phyloP scores from a whole-genome alignment of 2,797 vertebrate species.

The Diplodus sargus region DNA sequence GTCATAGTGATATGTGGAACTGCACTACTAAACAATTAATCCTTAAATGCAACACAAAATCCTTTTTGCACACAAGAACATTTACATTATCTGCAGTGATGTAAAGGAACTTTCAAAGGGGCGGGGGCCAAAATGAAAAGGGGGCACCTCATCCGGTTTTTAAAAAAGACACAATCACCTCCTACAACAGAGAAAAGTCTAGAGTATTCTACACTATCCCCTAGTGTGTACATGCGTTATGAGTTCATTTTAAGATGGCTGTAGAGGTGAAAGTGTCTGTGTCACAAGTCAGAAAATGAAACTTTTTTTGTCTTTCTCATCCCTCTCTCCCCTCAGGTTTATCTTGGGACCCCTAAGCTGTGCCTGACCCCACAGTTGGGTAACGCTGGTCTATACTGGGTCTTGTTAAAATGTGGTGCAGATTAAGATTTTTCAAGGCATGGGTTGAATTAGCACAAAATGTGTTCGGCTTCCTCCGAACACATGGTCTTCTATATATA shows the following conservation, averaged over 20 bases:
- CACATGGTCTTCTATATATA: constrained; percentile 30
- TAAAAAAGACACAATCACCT: too few relatives aligned
- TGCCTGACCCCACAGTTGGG: not conserved
- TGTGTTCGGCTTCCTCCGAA: constrained; percentile 15
- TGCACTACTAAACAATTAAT: not conserved
- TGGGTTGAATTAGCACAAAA: constrained; percentile 21
- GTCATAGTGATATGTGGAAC: not conserved
- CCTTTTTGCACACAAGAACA: not conserved
- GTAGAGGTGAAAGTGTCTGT: not conserved
- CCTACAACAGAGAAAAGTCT: too few relatives aligned
- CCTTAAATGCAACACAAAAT: not conserved
- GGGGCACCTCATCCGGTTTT: too few relatives aligned
- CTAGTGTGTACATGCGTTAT: not conserved
- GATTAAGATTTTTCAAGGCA: constrained; percentile 26
- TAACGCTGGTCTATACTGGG: not conserved
- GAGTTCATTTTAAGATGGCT: not conserved
- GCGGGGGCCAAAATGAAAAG: not conserved
- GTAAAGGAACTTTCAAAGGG: not conserved
- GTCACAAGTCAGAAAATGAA: not conserved
- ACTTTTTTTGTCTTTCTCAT: not conserved
- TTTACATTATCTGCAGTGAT: not conserved
- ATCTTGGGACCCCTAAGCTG: not conserved
- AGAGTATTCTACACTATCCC: too few relatives aligned
- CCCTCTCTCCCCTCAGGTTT: not conserved
- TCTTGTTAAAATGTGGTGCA: constrained; percentile 1